phyloP scores from a whole-genome alignment of 2,888 invertebrate species.

The Sylvicola cinctus region DNA sequence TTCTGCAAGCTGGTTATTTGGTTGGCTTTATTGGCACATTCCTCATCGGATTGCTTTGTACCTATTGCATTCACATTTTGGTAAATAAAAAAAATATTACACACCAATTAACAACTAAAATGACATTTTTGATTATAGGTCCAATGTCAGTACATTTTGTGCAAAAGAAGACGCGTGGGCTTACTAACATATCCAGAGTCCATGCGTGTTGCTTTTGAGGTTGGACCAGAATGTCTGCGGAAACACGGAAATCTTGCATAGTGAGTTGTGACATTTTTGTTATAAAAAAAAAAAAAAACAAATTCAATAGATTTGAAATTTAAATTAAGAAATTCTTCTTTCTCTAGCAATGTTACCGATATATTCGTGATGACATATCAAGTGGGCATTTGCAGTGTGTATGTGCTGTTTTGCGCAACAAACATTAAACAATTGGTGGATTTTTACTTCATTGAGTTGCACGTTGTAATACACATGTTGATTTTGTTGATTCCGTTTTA shows the following conservation, averaged over 20 bases:
- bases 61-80: conserved; percentile 84
- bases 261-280: too few species aligned
- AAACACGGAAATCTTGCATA: conserved; percentile 34
- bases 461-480: conserved; percentile 45
- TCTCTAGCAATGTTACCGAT: background rate
- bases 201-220: conserved; percentile 53
- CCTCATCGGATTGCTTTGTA: conserved; percentile 70
- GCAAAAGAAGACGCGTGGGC: conserved; percentile 38
- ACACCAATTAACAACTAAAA: too few species aligned
- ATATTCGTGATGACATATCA: conserved; percentile 66
- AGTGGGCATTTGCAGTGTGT: conserved; percentile 90
- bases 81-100: too few species aligned
- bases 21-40: conserved; percentile 65
- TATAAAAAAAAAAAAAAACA: too few species aligned
- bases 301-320: too few species aligned
- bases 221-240: conserved; percentile 46
- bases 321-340: too few species aligned
- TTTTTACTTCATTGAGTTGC: conserved; percentile 29
- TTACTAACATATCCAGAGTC: conserved; percentile 69
- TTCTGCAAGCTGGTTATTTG: conserved; percentile 36
- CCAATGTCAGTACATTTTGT: conserved; percentile 34
- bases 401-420: conserved; percentile 80
- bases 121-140: too few species aligned
- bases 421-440: conserved; percentile 53
- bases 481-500: conserved; percentile 45